phyloP scores from a whole-genome alignment of 1,140 invertebrate genomes.

The Sipha flava region DNA sequence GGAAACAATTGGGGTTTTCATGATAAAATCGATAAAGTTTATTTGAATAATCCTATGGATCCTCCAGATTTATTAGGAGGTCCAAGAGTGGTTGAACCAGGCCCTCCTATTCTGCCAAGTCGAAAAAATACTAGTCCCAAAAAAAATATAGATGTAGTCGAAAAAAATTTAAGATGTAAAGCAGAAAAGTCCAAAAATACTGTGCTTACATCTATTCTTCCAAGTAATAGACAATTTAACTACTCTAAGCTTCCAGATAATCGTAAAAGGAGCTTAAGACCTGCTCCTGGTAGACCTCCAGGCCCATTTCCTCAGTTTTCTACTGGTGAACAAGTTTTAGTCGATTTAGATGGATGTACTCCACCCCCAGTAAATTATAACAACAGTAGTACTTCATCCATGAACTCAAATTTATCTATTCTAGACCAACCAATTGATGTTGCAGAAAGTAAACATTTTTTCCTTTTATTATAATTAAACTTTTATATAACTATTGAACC shows the following conservation, averaged over 20 bases:
- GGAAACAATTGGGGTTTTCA: slow-evolving; percentile 83
- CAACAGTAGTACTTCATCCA: not conserved
- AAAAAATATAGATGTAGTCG: not conserved
- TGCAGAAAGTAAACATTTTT: slow-evolving; percentile 17
- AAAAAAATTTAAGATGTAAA: not conserved
- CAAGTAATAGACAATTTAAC: slow-evolving; percentile 59
- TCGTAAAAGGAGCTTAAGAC: slow-evolving; percentile 14
- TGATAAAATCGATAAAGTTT: slow-evolving; percentile 65
- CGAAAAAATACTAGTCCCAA: slow-evolving; percentile 7
- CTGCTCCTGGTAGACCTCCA: slow-evolving; percentile 37
- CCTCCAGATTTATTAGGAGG: slow-evolving; percentile 62
- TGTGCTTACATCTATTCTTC: slow-evolving; percentile 39
- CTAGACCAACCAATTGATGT: slow-evolving; percentile 68
- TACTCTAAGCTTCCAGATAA: slow-evolving; percentile 69
- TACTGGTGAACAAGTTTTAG: slow-evolving; percentile 34
- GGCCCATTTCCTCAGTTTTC: slow-evolving; percentile 8
- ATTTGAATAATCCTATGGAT: slow-evolving; percentile 73
- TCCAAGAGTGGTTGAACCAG: not conserved
- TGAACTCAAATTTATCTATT: slow-evolving; percentile 47
- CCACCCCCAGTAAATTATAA: not conserved
- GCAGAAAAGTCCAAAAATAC: slow-evolving; percentile 20
- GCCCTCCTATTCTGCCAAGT: slow-evolving; percentile 16
- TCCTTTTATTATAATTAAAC: not conserved
- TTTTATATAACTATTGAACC: not conserved
- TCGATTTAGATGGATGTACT: slow-evolving; percentile 10